Evolutionary conservation across 2,888 invertebrate species (phyloP).

Genomic region (Apodemia hepburni): DNA sequence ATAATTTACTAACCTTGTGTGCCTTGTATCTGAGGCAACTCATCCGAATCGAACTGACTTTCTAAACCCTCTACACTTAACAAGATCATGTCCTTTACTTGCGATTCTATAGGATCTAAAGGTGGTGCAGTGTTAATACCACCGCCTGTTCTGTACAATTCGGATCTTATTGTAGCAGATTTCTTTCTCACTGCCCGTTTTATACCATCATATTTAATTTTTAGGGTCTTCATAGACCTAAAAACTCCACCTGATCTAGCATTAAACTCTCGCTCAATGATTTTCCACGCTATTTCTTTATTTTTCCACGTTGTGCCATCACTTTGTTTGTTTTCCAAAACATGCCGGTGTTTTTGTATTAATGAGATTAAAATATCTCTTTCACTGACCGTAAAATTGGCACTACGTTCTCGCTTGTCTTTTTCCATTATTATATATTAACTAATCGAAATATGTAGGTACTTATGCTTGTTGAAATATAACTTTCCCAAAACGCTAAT

Average conservation of each 20-base stretch:
- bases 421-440: slow-evolving; percentile 7
- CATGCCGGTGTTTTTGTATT: slow-evolving; percentile 13
- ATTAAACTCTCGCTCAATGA: slow-evolving; percentile 18
- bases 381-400: slow-evolving; percentile 1
- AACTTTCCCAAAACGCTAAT: no score
- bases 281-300: slow-evolving; percentile 17
- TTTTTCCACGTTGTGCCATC: slow-evolving; percentile 17
- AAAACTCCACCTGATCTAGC: slow-evolving; percentile 21
- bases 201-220: slow-evolving; percentile 20
- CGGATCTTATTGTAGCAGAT: slow-evolving; percentile 19
- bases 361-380: slow-evolving; percentile 2
- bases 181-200: slow-evolving; percentile 22
- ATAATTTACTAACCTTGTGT: slow-evolving; percentile 21
- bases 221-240: slow-evolving; percentile 13
- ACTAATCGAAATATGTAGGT: no score
- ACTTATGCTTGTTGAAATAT: no score
- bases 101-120: slow-evolving; percentile 5
- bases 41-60: slow-evolving; percentile 8
- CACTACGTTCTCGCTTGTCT: slow-evolving; percentile 4
- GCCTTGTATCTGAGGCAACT: slow-evolving; percentile 1
- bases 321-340: slow-evolving; percentile 18
- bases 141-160: slow-evolving; percentile 18
- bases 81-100: slow-evolving; percentile 3
- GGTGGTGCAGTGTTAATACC: slow-evolving; percentile 11
- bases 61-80: background rate